A percentile compares a stretch with the other conserved stretches of the same genome.
Evolutionary conservation across 2,888 invertebrate genomes (phyloP).

Genomic region (Tetanocera ferruginea): DNA sequence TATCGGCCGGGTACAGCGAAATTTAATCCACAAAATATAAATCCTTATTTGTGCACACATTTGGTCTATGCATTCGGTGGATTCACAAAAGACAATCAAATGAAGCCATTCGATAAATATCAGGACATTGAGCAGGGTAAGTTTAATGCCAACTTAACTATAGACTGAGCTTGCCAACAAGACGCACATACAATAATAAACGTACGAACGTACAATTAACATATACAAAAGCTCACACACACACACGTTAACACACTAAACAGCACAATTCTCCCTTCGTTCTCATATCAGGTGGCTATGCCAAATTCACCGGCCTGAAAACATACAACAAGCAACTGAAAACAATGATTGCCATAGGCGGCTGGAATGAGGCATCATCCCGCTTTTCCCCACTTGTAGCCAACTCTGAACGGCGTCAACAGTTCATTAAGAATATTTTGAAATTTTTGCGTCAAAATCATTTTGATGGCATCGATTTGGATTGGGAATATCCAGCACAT

Average conservation of each 20-base stretch:
- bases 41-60: constrained; percentile 94
- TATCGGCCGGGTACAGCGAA: constrained; percentile 91
- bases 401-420: constrained; percentile 79
- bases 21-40: constrained; percentile 93
- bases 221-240: background rate
- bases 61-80: constrained; percentile 94
- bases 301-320: constrained; percentile 93
- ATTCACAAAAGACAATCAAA: constrained; percentile 89
- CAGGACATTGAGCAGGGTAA: constrained; percentile 95
- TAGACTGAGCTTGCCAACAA: background rate
- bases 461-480: constrained; percentile 93
- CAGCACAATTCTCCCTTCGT: background rate
- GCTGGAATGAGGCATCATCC: constrained; percentile 94
- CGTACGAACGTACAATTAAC: background rate
- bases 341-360: constrained; percentile 90
- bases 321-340: constrained; percentile 93
- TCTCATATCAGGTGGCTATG: constrained; percentile 82
- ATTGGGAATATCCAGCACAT: constrained; percentile 79
- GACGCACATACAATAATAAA: background rate
- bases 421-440: constrained; percentile 85
- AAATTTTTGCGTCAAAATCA: constrained; percentile 92
- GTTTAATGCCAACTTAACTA: constrained; percentile 19
- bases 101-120: constrained; percentile 94
- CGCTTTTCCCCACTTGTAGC: constrained; percentile 91
- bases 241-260: background rate